These are phyloP conservation scores for Gopherus flavomarginatus DNA, from an alignment of 2,113 vertebrate genomes.

Conservation along the genomic window DNA sequence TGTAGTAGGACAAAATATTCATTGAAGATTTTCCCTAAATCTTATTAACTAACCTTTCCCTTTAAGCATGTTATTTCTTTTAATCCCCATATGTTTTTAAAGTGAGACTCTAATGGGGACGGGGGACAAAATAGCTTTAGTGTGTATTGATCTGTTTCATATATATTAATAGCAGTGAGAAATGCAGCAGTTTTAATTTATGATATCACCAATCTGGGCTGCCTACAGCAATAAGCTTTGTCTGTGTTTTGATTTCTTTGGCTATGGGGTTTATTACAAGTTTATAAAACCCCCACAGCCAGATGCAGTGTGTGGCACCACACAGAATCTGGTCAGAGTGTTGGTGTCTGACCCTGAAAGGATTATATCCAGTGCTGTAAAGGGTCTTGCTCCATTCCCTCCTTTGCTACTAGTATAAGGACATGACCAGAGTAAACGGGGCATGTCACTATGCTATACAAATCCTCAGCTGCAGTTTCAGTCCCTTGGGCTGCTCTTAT, in stretches of 20 bases:
- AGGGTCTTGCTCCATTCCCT: background rate
- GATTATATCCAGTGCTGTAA: slow-evolving; percentile 36
- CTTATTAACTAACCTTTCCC: background rate
- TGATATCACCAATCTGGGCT: background rate
- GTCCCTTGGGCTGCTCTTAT: slow-evolving; percentile 64
- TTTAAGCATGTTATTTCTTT: background rate
- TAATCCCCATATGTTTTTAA: background rate
- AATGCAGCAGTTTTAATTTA: slow-evolving; percentile 9
- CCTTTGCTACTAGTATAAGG: background rate
- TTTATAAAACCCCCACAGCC: slow-evolving; percentile 41
- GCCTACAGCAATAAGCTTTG: background rate
- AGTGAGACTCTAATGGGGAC: background rate
- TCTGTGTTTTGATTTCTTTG: slow-evolving; percentile 61
- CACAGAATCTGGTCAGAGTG: slow-evolving; percentile 35
- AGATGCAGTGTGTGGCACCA: slow-evolving; percentile 40
- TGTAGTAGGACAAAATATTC: background rate
- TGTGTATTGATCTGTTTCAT: background rate
- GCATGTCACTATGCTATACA: slow-evolving; percentile 52
- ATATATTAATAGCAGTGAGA: background rate
- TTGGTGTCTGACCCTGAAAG: slow-evolving; percentile 44
- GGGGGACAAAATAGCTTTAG: background rate
- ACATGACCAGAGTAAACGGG: background rate
- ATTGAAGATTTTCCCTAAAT: background rate
- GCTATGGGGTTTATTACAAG: slow-evolving; percentile 57
- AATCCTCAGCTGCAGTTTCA: slow-evolving; percentile 60